Base-by-base conservation (phyloP, 2,888 invertebrate genomes). In the Ferdinandea cuprea region DNA sequence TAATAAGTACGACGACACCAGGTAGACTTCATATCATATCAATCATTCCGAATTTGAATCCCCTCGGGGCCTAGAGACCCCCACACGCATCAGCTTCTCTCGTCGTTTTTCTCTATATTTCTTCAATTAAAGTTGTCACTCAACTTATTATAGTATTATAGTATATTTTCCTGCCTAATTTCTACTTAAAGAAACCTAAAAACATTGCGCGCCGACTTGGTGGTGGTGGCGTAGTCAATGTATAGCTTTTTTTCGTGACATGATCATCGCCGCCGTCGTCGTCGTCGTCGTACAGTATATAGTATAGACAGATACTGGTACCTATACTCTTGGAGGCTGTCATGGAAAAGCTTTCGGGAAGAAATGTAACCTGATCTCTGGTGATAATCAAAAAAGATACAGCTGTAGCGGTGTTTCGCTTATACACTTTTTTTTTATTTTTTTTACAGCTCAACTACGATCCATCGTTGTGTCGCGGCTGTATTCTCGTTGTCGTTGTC, bases 311-410 rank as follows among this genome's bases (percentile, higher is more conserved):
- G 9, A 25, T 40, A 8, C 9, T n/a, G 3, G 15, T 21, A 44
- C 11, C 19, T 9, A 40, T n/a, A 25, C 56, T 48, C 68, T 58
- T 37, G 3, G 21, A 35, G 46, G 37, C 40, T 56, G 15, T 50
- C 19, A 40, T 42, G 48, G 50, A 48, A 77, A 77, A 77, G 77
- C 77, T 73, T 83, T 83, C 48, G 56, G 68, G 78, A 73, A 78
- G 72, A 72, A 78, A 68, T 68, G 61, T 78, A 83, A 83, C 83
- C 73, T 83, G 78, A 73, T 83, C 63, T 73, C 72, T 48, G 50
- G 61, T 72, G 56, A 72, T 83, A 76, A 83, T 77, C 65, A 76
- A 66, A 79, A 71, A 66, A 72, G 69, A 71, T 77, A 83, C 77
- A 52, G 17, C 48, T 30, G 71, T 65, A 30, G 37, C 74, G 32